Conservation (phyloP, 2,797 vertebrate species). For the Karalla daura region DNA sequence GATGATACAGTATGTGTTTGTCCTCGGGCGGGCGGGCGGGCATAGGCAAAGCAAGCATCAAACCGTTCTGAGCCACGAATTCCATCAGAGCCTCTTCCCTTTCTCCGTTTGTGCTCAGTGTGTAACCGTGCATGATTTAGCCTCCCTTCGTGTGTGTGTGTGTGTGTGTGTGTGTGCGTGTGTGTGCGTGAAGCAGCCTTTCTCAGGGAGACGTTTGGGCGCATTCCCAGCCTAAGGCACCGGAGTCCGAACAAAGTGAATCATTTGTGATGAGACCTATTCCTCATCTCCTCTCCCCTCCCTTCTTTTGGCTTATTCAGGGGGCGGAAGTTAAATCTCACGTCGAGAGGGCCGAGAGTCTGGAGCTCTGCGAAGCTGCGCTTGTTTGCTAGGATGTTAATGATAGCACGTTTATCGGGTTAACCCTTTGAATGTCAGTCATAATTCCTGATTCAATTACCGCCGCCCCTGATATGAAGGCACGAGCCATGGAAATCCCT, state of each 20-base stretch:
- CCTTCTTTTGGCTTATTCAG: slow-evolving; percentile 29
- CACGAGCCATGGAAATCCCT: too few relatives aligned
- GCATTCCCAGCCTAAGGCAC: slow-evolving; percentile 60
- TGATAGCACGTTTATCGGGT: too few relatives aligned
- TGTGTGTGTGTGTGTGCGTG: slow-evolving; percentile 10
- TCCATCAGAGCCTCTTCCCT: slow-evolving; percentile 45
- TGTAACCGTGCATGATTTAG: slow-evolving; percentile 37
- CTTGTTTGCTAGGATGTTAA: background rate
- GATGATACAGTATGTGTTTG: slow-evolving; percentile 45
- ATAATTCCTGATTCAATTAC: too few relatives aligned
- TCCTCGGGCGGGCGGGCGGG: slow-evolving; percentile 55
- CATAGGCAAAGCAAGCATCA: slow-evolving; percentile 40
- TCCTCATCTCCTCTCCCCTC: slow-evolving; percentile 38
- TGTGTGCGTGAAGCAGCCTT: slow-evolving; percentile 8
- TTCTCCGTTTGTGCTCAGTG: slow-evolving; percentile 35
- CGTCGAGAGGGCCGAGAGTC: background rate
- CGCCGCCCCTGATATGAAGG: too few relatives aligned
- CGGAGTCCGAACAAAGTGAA: slow-evolving; percentile 56
- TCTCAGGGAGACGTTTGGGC: slow-evolving; percentile 47
- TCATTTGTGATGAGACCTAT: slow-evolving; percentile 58
- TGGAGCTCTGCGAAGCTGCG: background rate
- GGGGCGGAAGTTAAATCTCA: slow-evolving; percentile 30
- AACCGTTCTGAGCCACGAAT: slow-evolving; percentile 43
- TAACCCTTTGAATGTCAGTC: too few relatives aligned
- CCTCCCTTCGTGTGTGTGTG: slow-evolving; percentile 1